Evolutionary conservation across 92 coral and sea anemone species (phyloP), one percentile per base, ranked within the genome.

Genomic region (Epizoanthus ramosus): DNA sequence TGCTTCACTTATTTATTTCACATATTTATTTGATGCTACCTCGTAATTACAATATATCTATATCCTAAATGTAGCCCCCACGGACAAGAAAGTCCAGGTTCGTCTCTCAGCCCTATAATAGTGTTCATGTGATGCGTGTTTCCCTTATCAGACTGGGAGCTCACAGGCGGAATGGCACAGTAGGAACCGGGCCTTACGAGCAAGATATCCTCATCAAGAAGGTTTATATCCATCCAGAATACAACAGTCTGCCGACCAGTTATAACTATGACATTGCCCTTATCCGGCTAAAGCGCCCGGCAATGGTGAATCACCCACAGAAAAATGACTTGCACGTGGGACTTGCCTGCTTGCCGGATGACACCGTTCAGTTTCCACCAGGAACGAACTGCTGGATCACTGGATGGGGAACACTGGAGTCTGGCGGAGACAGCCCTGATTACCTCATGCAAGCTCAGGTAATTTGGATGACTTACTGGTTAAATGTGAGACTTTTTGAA

Each of bases 251-350:
- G 15, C 81, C 88, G 23, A 35, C 87, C 12, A 4, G 33, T 19
- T 81, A 73, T 75, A 92, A 95, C 91, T 71, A 90, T 71, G 98
- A 95, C 66, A 87, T 95, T 56, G 98, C 98, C 52, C 93, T 95
- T 33, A 87, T 95, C 57, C 95, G 73, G 53, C 92, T 95, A 18
- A 74, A 89, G 21, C 90, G 77, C 45, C 90, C 92, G 14, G 98
- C 91, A 19, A 64, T 71, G 25, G 75, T 69, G 8, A 75, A 83
- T 59, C 5, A 2, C 28, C 43, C 43, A 6, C 5, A 37, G 5
- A 3, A 37, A 0, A 37, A 37, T 6, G 43, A 37, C 43, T 37
- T 37, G 43, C 66, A 70, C 28, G 92, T 87, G 9, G 74, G 71
- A 21, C 87, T 82, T 0, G 98, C 90, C 12, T 95, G 96, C 80